Percentiles rank a stretch among this genome's conserved stretches.
phyloP scores from a whole-genome alignment of 2,888 invertebrate species.

The Amphipoea oculea region DNA sequence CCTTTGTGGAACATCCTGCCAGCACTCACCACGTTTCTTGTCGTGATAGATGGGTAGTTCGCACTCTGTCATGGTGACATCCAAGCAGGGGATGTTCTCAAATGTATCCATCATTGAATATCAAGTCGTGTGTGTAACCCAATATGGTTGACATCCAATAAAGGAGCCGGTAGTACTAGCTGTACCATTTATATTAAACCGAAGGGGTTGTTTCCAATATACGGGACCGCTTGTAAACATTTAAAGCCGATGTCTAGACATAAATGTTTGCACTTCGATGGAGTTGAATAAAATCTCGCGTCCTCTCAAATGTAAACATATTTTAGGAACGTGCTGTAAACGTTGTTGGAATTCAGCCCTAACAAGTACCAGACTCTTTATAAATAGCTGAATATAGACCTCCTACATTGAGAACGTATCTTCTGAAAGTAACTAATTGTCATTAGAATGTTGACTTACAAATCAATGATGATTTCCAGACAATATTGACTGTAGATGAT shows the following conservation, averaged over 20 bases:
- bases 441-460: neutral
- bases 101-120: conserved; percentile 19
- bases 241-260: conserved; percentile 55
- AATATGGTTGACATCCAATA: conserved; percentile 39
- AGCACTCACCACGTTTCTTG: neutral
- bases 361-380: conserved; percentile 2
- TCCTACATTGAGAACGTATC: neutral
- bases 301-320: conserved; percentile 45
- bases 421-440: neutral
- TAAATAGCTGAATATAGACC: conserved; percentile 7
- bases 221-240: conserved; percentile 47
- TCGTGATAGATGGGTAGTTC: neutral
- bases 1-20: neutral
- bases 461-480: neutral
- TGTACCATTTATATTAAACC: conserved; percentile 46
- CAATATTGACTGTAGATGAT: neutral
- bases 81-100: neutral
- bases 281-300: conserved; percentile 42
- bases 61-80: neutral
- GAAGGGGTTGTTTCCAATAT: conserved; percentile 57
- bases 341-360: conserved; percentile 11
- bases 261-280: conserved; percentile 54
- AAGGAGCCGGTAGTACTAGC: conserved; percentile 20
- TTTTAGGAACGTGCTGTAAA: conserved; percentile 42
- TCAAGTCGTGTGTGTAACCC: conserved; percentile 11